Evolutionary conservation across 2,888 invertebrate species (phyloP), one percentile per base, ranked within the genome.

Genomic region (Eilema depressum): DNA sequence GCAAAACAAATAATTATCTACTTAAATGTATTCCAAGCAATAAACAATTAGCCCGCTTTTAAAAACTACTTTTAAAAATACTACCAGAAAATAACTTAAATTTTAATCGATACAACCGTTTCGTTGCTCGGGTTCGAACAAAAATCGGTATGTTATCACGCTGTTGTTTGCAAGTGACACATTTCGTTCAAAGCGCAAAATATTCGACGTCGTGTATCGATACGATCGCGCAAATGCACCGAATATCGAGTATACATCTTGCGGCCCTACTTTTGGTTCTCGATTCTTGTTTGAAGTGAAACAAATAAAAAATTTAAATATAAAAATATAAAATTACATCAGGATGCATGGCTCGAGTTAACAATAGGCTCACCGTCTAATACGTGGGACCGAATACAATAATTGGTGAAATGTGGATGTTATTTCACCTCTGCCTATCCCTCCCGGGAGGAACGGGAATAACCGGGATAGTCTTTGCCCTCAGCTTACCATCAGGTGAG

Each of bases 161-260:
- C 66, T 68, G 77, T 74, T 70, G 77, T 73, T 74, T 75, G 74
- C 79, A 75, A 78, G 83, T 92, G 92, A 92, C 89, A 87, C 85
- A 87, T 79, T 87, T 84, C 85, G 87, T 88, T 87, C 90, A 89
- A 83, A 88, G 84, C 88, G 84, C 88, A 90, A 90, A 92, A 91
- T 92, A 92, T 92, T 91, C 92, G 84, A 77, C 83, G 87, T 92
- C 92, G 92, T 91, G 93, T 91, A 80, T 82, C 83, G 93, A 93
- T 93, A 92, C 81, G 83, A 93, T 93, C 93, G 86, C 83, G 81
- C 83, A 86, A 91, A 91, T 92, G 84, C 87, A 85, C 82, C 79
- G 87, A 91, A 91, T 90, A 91, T 92, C 90, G 86, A 86, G 81
- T 86, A 84, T 73, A 84, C 83, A 89, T 92, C 88, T 83, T 70